A percentile compares a stretch with the other conserved stretches of the same genome.
These are phyloP conservation scores for Perdita meconis DNA, from an alignment of 2,888 invertebrate genomes.

Conservation along the genomic window DNA sequence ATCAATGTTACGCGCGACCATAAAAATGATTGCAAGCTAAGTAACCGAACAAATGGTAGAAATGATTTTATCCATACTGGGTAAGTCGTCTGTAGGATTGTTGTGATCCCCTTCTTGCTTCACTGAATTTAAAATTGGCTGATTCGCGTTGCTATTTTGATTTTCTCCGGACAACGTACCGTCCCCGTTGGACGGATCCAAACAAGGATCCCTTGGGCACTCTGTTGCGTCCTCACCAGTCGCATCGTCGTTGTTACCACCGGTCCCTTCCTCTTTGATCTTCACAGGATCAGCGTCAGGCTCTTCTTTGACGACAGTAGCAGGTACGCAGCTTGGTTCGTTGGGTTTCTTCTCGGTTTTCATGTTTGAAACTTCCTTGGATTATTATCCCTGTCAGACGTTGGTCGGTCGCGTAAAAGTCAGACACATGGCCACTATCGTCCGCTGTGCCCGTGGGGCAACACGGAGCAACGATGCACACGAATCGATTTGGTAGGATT, in stretches of 20 bases:
- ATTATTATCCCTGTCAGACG: constrained; percentile 65
- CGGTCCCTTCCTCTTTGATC: constrained; percentile 80
- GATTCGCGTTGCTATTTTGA: constrained; percentile 77
- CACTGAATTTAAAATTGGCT: constrained; percentile 77
- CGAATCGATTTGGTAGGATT: constrained; percentile 52
- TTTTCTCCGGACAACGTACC: constrained; percentile 75
- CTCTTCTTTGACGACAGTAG: constrained; percentile 82
- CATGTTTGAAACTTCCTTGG: constrained; percentile 73
- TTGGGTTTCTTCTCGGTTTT: constrained; percentile 83
- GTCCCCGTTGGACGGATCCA: constrained; percentile 78
- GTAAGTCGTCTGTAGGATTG: constrained; percentile 78
- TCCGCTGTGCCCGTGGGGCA: too few species aligned
- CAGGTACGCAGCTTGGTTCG: constrained; percentile 81
- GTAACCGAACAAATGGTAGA: neutral
- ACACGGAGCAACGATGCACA: constrained; percentile 40
- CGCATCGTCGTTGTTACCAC: constrained; percentile 79
- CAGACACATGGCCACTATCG: constrained; percentile 68
- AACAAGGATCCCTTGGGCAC: constrained; percentile 77
- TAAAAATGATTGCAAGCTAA: neutral
- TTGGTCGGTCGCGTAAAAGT: constrained; percentile 45
- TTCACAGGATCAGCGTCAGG: constrained; percentile 81
- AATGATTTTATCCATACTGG: constrained; percentile 64
- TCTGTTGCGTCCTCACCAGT: constrained; percentile 78
- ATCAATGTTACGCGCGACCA: neutral
- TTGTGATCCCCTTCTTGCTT: constrained; percentile 80